Conservation (phyloP, 2,888 invertebrate genomes). For the Hoplodrina blanda region DNA sequence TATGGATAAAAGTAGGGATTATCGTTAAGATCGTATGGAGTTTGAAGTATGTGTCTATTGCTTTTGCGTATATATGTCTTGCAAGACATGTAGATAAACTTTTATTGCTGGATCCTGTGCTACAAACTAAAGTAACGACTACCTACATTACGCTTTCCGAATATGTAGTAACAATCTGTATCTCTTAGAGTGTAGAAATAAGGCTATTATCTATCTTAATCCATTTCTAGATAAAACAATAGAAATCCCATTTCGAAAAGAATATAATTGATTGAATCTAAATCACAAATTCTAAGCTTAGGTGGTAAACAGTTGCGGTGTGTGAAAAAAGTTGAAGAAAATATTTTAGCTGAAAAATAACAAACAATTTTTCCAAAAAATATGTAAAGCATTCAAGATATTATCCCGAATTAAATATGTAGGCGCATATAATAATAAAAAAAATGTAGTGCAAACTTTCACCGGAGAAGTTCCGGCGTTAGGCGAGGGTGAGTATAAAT, state of each 20-base stretch:
- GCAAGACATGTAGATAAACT: too few species aligned
- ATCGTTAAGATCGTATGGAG: background rate
- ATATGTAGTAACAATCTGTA: background rate
- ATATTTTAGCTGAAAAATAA: too few species aligned
- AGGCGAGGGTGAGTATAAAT: slow-evolving; percentile 73
- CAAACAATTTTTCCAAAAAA: background rate
- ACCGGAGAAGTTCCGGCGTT: slow-evolving; percentile 64
- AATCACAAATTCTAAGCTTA: background rate
- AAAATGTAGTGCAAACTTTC: slow-evolving; percentile 66
- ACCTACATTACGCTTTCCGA: background rate
- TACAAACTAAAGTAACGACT: background rate
- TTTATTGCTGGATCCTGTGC: background rate
- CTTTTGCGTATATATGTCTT: too few species aligned
- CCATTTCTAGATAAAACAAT: too few species aligned
- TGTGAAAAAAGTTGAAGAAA: too few species aligned
- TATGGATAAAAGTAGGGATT: slow-evolving; percentile 22
- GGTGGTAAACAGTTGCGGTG: too few species aligned
- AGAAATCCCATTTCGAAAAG: too few species aligned
- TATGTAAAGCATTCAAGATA: slow-evolving; percentile 7
- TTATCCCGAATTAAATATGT: slow-evolving; percentile 39
- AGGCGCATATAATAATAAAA: slow-evolving; percentile 17
- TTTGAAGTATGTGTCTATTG: background rate
- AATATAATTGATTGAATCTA: too few species aligned
- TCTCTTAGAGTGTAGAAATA: background rate
- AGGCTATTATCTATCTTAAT: too few species aligned